A percentile compares a stretch with the other conserved stretches of the same genome.
Evolutionary conservation across 2,888 invertebrate species (phyloP).

Genomic region (Chloromyia formosa): DNA sequence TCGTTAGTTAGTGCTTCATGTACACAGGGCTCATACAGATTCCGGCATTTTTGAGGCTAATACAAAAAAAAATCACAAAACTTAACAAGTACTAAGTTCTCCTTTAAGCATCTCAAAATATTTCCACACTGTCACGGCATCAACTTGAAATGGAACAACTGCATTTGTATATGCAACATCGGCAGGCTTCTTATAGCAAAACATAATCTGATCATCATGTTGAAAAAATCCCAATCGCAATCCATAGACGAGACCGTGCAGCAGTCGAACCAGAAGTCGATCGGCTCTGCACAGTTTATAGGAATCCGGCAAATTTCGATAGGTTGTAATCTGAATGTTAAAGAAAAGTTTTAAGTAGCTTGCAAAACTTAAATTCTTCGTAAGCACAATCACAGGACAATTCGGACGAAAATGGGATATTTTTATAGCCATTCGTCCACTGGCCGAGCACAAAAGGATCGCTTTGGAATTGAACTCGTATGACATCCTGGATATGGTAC

Average conservation of each 20-base stretch:
- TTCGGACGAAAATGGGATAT: constrained; percentile 59
- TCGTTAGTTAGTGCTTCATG: too few species aligned
- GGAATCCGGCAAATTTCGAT: constrained; percentile 18
- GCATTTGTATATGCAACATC: constrained; percentile 45
- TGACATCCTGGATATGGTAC: constrained; percentile 55
- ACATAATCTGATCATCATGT: constrained; percentile 22
- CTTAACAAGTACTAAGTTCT: not conserved
- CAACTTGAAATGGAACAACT: constrained; percentile 22
- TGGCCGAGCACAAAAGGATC: constrained; percentile 57
- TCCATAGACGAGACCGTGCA: constrained; percentile 28
- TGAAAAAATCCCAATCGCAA: constrained; percentile 1
- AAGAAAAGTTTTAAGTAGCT: constrained; percentile 56
- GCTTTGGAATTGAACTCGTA: constrained; percentile 55
- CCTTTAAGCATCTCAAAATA: constrained; percentile 10
- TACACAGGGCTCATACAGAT: too few species aligned
- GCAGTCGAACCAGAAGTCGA: not conserved
- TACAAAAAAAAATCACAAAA: not conserved
- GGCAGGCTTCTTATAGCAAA: constrained; percentile 21
- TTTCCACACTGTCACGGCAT: not conserved
- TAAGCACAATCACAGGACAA: constrained; percentile 57
- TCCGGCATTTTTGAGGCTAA: not conserved
- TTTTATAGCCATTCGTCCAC: constrained; percentile 58
- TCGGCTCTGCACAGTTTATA: not conserved
- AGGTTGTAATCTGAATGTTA: constrained; percentile 51
- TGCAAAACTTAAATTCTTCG: constrained; percentile 54